Evolutionary conservation across 2,888 invertebrate species (phyloP), one percentile per base, ranked within the genome.

Genomic region (Eupeodes luniger): DNA sequence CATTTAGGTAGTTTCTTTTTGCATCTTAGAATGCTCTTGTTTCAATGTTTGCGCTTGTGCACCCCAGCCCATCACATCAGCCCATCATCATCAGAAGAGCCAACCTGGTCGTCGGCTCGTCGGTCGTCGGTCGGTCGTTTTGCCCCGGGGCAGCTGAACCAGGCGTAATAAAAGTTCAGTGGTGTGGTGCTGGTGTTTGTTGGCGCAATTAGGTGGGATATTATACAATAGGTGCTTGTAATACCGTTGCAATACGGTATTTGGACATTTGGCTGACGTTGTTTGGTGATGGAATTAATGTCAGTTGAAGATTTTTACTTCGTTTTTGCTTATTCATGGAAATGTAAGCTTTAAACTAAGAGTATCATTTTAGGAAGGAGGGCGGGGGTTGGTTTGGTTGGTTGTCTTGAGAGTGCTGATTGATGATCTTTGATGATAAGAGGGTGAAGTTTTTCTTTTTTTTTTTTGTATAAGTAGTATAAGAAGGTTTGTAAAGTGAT

Each of bases 201-300:
- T 81, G 78, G 77, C 67, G 85, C 88, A 88, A 88, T 88, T 88
- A 85, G 85, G 77, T 74, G 75, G 78, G 59, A 69, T 81, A 88
- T 88, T 88, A 85, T 85, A 85, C 88, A 88, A 88, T 85, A 85
- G 85, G 81, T 88, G 75, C 78, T 88, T 88, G 88, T 79, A 66
- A 70, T 85, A 88, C 88, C 88, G 88, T 88, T 88, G 74, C 47
- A 34, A 34, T 85, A 88, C 88, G 88, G 88, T 88, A 88, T 88
- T 81, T 84, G 84, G 51, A 64, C 83, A 83, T 87, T 87, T 87
- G 49, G 79, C 51, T 74, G 55, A 51, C 5, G 34, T 59, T 64
- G 72, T 81, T 85, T 79, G 75, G 70, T 84, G 84, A 84, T 84
- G 80, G 88, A 85, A 88, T 84, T 88, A 88, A 85, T 88, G 88